Conservation (phyloP, 1,140 invertebrate genomes). For the Papilio polytes region DNA sequence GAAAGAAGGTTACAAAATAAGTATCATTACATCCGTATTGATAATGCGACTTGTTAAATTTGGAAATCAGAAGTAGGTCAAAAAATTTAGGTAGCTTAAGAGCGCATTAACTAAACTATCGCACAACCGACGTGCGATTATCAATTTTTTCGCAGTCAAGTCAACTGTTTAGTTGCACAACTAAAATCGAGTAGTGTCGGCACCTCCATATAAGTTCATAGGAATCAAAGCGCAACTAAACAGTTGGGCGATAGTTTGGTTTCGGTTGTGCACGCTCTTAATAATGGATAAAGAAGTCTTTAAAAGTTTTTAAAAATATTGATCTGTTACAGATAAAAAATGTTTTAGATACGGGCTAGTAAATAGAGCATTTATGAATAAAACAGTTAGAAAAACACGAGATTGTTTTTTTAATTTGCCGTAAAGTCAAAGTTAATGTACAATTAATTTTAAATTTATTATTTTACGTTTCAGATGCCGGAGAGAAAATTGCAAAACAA, state of each 20-base stretch:
- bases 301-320: neutral
- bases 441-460: slow-evolving; percentile 14
- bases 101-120: no score
- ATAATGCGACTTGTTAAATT: neutral
- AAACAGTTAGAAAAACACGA: neutral
- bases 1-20: slow-evolving; percentile 2
- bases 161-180: no score
- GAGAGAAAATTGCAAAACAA: slow-evolving; percentile 44
- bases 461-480: slow-evolving; percentile 65
- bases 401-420: neutral
- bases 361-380: neutral
- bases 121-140: no score
- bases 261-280: no score
- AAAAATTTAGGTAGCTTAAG: no score
- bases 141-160: no score
- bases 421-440: neutral
- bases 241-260: no score
- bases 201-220: no score
- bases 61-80: neutral
- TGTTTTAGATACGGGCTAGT: neutral
- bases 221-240: no score
- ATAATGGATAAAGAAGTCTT: neutral
- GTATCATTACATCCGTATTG: slow-evolving; percentile 10
- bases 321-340: neutral
- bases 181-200: no score